Conservation (phyloP, 2,113 vertebrate genomes). For the Monopterus albus region DNA sequence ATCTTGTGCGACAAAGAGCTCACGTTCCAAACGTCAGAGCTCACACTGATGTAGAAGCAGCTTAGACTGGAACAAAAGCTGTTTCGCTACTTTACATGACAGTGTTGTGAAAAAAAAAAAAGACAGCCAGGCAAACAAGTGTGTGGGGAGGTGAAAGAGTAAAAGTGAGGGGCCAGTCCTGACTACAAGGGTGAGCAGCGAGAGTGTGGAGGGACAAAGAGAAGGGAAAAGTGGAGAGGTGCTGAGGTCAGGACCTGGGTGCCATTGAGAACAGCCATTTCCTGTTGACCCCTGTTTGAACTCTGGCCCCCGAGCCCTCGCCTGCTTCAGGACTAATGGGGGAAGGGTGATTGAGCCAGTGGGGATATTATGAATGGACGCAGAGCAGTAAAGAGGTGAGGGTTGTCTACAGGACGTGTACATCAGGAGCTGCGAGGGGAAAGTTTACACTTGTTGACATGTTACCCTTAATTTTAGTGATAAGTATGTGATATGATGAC, state of each 20-base stretch:
- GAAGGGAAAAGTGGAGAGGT: conserved; percentile 72
- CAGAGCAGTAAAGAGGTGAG: conserved; percentile 7
- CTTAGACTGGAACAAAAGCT: not conserved
- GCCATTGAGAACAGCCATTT: conserved; percentile 78
- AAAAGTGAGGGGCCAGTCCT: conserved; percentile 15
- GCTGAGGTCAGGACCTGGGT: conserved; percentile 72
- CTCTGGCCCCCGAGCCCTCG: conserved; percentile 80
- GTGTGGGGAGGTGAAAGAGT: conserved; percentile 20
- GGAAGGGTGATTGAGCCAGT: conserved; percentile 24
- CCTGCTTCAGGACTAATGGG: conserved; percentile 65
- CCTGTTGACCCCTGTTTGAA: conserved; percentile 82
- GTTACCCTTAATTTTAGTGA: conserved; percentile 6
- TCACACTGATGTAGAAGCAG: not conserved
- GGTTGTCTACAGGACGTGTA: not conserved
- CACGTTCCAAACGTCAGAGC: not conserved
- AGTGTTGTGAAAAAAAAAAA: conserved; percentile 1
- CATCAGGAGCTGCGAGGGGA: not conserved
- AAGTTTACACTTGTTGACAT: not conserved
- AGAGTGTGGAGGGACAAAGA: conserved; percentile 50
- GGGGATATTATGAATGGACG: conserved; percentile 17
- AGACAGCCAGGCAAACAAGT: not conserved
- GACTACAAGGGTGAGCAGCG: conserved; percentile 12
- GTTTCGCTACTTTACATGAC: conserved; percentile 6
- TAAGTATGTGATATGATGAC: not conserved
- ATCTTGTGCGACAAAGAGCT: too few species aligned